A percentile compares a stretch with the other conserved stretches of the same genome.
These are phyloP conservation scores for Zoanthus gigantus DNA, from an alignment of 92 coral and sea anemone species.

Conservation along the genomic window DNA sequence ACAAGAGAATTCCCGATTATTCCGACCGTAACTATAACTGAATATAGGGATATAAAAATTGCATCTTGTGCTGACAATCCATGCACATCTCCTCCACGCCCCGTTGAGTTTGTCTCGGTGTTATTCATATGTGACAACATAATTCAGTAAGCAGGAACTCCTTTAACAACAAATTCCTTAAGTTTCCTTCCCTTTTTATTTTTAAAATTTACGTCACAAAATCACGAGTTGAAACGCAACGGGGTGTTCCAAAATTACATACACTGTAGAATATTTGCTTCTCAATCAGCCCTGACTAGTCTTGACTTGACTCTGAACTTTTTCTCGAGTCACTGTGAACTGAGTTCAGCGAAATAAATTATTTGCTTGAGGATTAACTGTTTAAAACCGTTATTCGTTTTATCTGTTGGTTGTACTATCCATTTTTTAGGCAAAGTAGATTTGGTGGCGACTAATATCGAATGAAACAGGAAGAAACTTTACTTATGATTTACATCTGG, in stretches of 20 bases:
- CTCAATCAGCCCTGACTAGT: neutral
- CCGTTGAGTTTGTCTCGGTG: neutral
- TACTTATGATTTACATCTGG: neutral
- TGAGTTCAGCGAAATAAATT: neutral
- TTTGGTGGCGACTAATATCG: neutral
- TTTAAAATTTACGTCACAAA: neutral
- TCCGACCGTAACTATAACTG: neutral
- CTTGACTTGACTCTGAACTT: neutral
- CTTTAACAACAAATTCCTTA: neutral
- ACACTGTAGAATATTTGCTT: neutral
- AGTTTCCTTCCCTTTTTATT: neutral
- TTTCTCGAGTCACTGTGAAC: neutral
- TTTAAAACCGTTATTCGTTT: neutral
- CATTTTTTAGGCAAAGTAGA: neutral
- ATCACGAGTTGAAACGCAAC: neutral
- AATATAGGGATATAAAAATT: neutral
- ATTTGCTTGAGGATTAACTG: neutral
- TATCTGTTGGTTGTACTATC: neutral
- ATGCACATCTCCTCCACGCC: neutral
- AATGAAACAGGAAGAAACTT: neutral
- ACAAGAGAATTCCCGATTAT: constrained; percentile 27
- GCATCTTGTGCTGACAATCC: neutral
- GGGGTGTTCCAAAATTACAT: neutral
- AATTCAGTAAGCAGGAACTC: neutral
- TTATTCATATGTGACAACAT: neutral